phyloP scores from a whole-genome alignment of 1,140 invertebrate genomes.

The Scaptomyza graminum region DNA sequence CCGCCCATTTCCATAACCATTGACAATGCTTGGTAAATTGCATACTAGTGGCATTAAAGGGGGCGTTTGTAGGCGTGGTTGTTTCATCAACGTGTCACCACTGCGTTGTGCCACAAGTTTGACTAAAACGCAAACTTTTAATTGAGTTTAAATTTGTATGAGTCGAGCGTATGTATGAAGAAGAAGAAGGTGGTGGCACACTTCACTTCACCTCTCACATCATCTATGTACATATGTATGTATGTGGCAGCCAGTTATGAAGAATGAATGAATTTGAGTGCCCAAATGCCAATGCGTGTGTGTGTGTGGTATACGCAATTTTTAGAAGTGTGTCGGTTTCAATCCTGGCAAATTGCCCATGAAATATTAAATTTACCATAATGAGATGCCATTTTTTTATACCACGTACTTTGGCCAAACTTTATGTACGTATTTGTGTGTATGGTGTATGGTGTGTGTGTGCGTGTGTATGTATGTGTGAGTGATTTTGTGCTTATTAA shows the following conservation, averaged over 20 bases:
- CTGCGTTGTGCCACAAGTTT: constrained; percentile 61
- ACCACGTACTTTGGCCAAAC: constrained; percentile 67
- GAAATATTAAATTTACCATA: constrained; percentile 79
- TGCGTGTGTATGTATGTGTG: constrained; percentile 14
- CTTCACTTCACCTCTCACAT: constrained; percentile 1
- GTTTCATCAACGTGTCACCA: constrained; percentile 34
- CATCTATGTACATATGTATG: no score
- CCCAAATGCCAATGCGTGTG: constrained; percentile 41
- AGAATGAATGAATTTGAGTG: constrained; percentile 54
- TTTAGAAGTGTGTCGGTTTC: constrained; percentile 79
- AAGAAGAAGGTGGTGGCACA: constrained; percentile 35
- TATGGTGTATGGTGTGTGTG: constrained; percentile 3
- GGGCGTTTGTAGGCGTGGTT: constrained; percentile 8
- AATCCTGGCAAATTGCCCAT: constrained; percentile 80
- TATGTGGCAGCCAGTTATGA: constrained; percentile 42
- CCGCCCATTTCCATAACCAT: not conserved
- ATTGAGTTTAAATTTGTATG: constrained; percentile 82
- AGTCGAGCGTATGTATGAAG: constrained; percentile 45
- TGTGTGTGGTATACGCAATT: constrained; percentile 52
- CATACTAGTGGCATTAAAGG: constrained; percentile 25
- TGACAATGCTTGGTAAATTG: constrained; percentile 28
- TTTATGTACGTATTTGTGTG: constrained; percentile 47
- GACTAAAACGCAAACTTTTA: constrained; percentile 78
- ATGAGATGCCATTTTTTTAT: constrained; percentile 80
- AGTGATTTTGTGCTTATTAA: constrained; percentile 54